A percentile compares a stretch with the other conserved stretches of the same genome.
These are phyloP conservation scores for Coleophora flavipennella DNA, from an alignment of 2,888 invertebrate species.

Conservation along the genomic window DNA sequence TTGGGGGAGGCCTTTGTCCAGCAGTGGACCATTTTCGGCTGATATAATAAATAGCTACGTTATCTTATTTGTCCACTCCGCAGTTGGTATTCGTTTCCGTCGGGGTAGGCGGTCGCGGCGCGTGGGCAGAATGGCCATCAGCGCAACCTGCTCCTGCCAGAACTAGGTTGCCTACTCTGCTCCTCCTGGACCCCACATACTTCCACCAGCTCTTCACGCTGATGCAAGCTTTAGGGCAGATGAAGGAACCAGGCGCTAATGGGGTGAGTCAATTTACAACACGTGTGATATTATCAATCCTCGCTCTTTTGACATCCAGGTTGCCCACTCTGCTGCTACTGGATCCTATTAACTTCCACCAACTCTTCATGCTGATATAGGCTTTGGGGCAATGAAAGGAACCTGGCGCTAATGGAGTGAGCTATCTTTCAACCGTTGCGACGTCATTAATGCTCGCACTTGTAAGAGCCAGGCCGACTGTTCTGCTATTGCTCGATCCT, in stretches of 20 bases:
- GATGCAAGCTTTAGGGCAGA: conserved; percentile 91
- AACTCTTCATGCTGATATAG: conserved; percentile 91
- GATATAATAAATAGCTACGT: neutral
- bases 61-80: neutral
- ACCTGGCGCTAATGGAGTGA: conserved; percentile 78
- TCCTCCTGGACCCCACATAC: conserved; percentile 87
- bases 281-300: no score
- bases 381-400: conserved; percentile 90
- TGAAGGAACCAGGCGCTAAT: conserved; percentile 83
- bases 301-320: conserved; percentile 87
- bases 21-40: neutral
- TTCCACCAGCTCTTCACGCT: conserved; percentile 92
- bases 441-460: conserved; percentile 68
- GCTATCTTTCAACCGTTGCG: conserved; percentile 17
- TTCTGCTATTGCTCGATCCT: conserved; percentile 85
- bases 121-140: conserved; percentile 86
- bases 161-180: conserved; percentile 87
- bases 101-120: conserved; percentile 80
- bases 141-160: conserved; percentile 89
- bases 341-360: conserved; percentile 90
- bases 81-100: conserved; percentile 92
- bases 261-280: conserved; percentile 60
- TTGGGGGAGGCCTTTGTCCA: no score
- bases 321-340: conserved; percentile 88
- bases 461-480: conserved; percentile 88